A percentile compares a stretch with the other conserved stretches of the same genome.
Conservation (phyloP, 2,113 vertebrate genomes). For the Cacatua alba region DNA sequence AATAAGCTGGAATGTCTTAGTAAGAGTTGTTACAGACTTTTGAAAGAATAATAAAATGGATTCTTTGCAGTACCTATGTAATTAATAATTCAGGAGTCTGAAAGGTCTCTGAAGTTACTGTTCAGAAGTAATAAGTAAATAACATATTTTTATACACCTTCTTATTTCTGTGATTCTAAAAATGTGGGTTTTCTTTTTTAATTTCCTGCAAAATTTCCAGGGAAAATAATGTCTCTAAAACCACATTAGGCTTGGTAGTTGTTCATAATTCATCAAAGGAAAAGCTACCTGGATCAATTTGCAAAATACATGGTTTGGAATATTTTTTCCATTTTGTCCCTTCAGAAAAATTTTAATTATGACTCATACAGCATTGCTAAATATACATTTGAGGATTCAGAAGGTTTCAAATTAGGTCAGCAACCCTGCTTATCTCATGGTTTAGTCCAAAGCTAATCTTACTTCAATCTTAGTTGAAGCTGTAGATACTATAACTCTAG, state of each 20-base stretch:
- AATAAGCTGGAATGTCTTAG: conserved; percentile 40
- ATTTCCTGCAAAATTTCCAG: neutral
- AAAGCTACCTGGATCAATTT: neutral
- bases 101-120: conserved; percentile 25
- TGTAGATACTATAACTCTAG: neutral
- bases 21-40: conserved; percentile 2
- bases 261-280: neutral
- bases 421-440: neutral
- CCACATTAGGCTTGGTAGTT: neutral
- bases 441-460: neutral
- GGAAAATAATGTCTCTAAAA: neutral
- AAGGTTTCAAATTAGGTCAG: neutral
- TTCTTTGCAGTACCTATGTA: conserved; percentile 15
- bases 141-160: neutral
- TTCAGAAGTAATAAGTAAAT: neutral
- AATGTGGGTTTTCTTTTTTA: neutral
- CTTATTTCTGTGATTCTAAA: neutral
- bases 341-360: neutral
- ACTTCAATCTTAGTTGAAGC: neutral
- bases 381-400: neutral
- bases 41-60: conserved; percentile 8
- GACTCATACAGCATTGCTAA: neutral
- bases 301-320: neutral
- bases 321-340: neutral
- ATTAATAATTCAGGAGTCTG: conserved; percentile 50